Evolutionary conservation across 2,797 vertebrate genomes (phyloP), one percentile per base, ranked within the genome.

Genomic region (Threskiornis aethiopicus): DNA sequence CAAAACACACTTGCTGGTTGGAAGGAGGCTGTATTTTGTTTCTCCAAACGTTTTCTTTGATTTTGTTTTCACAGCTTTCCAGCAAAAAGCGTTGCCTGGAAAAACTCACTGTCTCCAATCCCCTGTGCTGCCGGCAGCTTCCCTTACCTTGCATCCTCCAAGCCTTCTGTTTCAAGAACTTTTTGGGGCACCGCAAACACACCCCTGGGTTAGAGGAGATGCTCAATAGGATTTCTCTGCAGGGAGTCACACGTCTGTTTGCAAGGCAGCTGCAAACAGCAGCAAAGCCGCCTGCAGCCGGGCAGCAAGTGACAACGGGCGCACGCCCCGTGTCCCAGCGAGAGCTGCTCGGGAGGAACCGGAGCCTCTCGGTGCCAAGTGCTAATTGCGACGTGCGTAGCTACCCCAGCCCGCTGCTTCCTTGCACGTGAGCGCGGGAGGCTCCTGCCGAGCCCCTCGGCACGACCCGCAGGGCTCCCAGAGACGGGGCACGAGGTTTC

Each of bases 351-450:
- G 4, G 51, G n/a, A 64, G 29, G 58, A 75, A 55, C 41, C 6
- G 18, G 49, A 67, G 80, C 37, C n/a, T 46, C 54, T 35, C 10
- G 5, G 41, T 7, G 35, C 6, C 25, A 66, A 58, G 41, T 16
- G 26, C 76, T 86, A 46, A 57, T 72, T 83, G 77, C 66, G 46
- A n/a, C 8, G 5, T 11, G 18, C 4, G 62, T 25, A 57, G 64
- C 47, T 75, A 18, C 55, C 44, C 37, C 65, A 47, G 57, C 57
- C 61, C 75, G 52, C 72, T 14, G 47, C 28, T 47, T 49, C 80
- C 69, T 35, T 3, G 14, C 39, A 18, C 13, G 3, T 1, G 28
- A 5, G 46, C 5, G 5, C 3, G 5, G 28, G 35, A 39, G 11
- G 70, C 41, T 61, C 52, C 54, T 5, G n/a, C 22, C 21, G 24